A percentile compares a stretch with the other conserved stretches of the same genome.
Evolutionary conservation across 2,797 vertebrate species (phyloP).

Genomic region (Sebastolobus alascanus): DNA sequence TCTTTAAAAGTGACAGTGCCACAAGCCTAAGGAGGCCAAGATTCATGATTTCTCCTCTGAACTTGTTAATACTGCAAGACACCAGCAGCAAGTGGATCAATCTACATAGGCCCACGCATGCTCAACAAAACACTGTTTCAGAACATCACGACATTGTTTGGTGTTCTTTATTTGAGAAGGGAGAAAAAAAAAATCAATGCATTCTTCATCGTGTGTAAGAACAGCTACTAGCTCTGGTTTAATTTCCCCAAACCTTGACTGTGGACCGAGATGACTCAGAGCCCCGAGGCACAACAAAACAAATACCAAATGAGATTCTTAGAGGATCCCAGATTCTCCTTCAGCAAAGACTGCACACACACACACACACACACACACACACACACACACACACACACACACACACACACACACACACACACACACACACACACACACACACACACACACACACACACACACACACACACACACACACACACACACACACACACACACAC

Average conservation of each 20-base stretch:
- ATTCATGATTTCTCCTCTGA: background rate
- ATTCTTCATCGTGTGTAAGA: slow-evolving; percentile 16
- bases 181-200: slow-evolving; percentile 20
- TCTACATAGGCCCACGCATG: background rate
- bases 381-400: too few relatives aligned
- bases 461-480: too few relatives aligned
- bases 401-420: too few relatives aligned
- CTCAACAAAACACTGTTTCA: slow-evolving; percentile 19
- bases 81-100: slow-evolving; percentile 4
- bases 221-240: slow-evolving; percentile 15
- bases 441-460: too few relatives aligned
- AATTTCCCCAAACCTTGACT: slow-evolving; percentile 34
- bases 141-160: slow-evolving; percentile 12
- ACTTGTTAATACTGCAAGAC: slow-evolving; percentile 9
- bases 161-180: slow-evolving; percentile 2
- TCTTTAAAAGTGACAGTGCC: background rate
- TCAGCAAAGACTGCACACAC: slow-evolving; percentile 29
- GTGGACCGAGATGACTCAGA: slow-evolving; percentile 34
- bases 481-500: too few relatives aligned
- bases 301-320: slow-evolving; percentile 56
- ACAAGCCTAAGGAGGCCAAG: background rate
- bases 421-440: too few relatives aligned
- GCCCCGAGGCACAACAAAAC: slow-evolving; percentile 55
- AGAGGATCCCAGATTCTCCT: slow-evolving; percentile 27
- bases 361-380: too few relatives aligned